Percentiles rank a stretch among this genome's conserved stretches.
Evolutionary conservation across 2,797 vertebrate species (phyloP).

Genomic region (Galaxias olidus): DNA sequence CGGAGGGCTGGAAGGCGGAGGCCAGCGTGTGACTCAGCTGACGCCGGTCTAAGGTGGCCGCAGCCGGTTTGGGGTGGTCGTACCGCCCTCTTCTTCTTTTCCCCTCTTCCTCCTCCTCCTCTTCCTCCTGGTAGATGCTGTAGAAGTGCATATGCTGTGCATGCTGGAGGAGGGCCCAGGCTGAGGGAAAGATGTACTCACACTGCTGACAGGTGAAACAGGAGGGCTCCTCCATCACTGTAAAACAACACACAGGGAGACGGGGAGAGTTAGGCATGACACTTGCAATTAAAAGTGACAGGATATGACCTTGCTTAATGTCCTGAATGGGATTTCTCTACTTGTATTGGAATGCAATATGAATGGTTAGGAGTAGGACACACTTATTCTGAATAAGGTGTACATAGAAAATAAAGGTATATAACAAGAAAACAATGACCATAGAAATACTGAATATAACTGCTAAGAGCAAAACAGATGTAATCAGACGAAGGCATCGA

Average conservation of each 20-base stretch:
- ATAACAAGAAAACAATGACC: too few species aligned
- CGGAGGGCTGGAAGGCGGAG: slow-evolving; percentile 66
- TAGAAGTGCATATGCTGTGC: slow-evolving; percentile 82
- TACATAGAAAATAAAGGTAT: too few species aligned
- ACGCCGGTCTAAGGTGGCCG: slow-evolving; percentile 69
- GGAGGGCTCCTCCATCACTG: slow-evolving; percentile 67
- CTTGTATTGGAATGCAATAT: too few species aligned
- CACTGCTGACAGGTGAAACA: slow-evolving; percentile 83
- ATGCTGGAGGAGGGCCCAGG: slow-evolving; percentile 82
- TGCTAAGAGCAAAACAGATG: too few species aligned
- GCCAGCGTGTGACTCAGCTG: slow-evolving; percentile 70
- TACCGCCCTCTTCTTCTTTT: slow-evolving; percentile 27
- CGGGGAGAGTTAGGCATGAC: too few species aligned
- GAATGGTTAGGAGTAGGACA: too few species aligned
- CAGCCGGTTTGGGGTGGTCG: slow-evolving; percentile 33
- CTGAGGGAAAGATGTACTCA: slow-evolving; percentile 70
- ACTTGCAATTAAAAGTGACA: too few species aligned
- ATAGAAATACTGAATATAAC: too few species aligned
- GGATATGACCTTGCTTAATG: too few species aligned
- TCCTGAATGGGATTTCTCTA: too few species aligned
- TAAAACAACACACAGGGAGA: slow-evolving; percentile 23
- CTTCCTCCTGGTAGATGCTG: slow-evolving; percentile 79
- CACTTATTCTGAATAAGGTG: too few species aligned
- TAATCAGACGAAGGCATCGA: too few species aligned
- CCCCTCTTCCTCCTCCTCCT: slow-evolving; percentile 32